A percentile compares a stretch with the other conserved stretches of the same genome.
Conservation (phyloP, 1,140 invertebrate genomes). For the Procambarus clarkii region DNA sequence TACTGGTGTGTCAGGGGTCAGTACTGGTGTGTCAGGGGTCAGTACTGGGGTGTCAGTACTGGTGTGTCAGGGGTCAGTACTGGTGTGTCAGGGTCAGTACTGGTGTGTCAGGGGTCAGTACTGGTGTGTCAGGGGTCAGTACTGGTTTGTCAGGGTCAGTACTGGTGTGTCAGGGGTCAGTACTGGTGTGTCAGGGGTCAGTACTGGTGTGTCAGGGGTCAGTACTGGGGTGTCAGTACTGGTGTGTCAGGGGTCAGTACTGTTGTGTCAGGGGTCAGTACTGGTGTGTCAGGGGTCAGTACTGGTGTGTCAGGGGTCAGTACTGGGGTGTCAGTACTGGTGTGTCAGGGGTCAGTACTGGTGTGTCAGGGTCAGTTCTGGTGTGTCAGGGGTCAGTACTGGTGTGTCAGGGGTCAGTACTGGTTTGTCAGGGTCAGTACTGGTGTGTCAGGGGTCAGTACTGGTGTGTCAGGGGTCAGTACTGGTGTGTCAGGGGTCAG, state of each 20-base stretch:
- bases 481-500: background rate
- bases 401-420: background rate
- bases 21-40: background rate
- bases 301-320: background rate
- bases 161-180: background rate
- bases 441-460: background rate
- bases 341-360: background rate
- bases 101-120: background rate
- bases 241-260: background rate
- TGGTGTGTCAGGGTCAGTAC: background rate
- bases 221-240: background rate
- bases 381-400: background rate
- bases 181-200: background rate
- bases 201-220: background rate
- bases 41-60: background rate
- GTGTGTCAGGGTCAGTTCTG: background rate
- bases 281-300: background rate
- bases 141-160: background rate
- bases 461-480: background rate
- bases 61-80: background rate
- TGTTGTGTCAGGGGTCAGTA: background rate
- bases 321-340: background rate
- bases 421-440: no score
- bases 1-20: background rate
- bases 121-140: background rate